Evolutionary conservation across 2,113 vertebrate species (phyloP).

Genomic region (Ancistrus triradiatus): DNA sequence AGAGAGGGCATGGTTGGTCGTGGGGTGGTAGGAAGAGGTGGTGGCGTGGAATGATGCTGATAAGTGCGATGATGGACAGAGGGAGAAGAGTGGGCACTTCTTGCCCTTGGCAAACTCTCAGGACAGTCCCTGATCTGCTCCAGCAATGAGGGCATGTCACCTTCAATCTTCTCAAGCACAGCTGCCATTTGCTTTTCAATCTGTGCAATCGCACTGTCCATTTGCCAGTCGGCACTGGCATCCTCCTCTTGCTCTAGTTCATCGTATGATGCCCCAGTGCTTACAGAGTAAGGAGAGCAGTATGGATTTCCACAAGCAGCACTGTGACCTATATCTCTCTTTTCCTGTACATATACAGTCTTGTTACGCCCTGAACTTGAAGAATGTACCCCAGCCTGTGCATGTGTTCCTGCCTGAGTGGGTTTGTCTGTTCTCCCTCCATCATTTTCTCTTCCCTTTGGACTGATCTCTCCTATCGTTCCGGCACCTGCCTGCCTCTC

Average conservation of each 20-base stretch:
- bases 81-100: slow-evolving; percentile 63
- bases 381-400: slow-evolving; percentile 57
- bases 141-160: slow-evolving; percentile 74
- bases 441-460: slow-evolving; percentile 43
- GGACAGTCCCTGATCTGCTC: slow-evolving; percentile 76
- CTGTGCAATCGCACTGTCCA: slow-evolving; percentile 76
- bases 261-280: slow-evolving; percentile 57
- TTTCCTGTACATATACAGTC: slow-evolving; percentile 50
- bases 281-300: slow-evolving; percentile 58
- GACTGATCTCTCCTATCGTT: slow-evolving; percentile 52
- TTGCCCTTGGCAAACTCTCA: slow-evolving; percentile 51
- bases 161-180: slow-evolving; percentile 76
- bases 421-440: slow-evolving; percentile 51
- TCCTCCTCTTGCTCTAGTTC: slow-evolving; percentile 55
- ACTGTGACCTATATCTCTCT: slow-evolving; percentile 46
- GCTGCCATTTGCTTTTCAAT: slow-evolving; percentile 78
- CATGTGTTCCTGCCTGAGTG: slow-evolving; percentile 39
- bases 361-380: slow-evolving; percentile 62
- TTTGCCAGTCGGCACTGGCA: slow-evolving; percentile 68
- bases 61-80: slow-evolving; percentile 51
- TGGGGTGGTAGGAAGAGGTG: slow-evolving; percentile 43
- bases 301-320: slow-evolving; percentile 59
- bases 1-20: slow-evolving; percentile 14
- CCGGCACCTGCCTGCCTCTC: slow-evolving; percentile 55
- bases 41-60: slow-evolving; percentile 51